Conservation (phyloP, 2,113 vertebrate species). For the Podilymbus podiceps region DNA sequence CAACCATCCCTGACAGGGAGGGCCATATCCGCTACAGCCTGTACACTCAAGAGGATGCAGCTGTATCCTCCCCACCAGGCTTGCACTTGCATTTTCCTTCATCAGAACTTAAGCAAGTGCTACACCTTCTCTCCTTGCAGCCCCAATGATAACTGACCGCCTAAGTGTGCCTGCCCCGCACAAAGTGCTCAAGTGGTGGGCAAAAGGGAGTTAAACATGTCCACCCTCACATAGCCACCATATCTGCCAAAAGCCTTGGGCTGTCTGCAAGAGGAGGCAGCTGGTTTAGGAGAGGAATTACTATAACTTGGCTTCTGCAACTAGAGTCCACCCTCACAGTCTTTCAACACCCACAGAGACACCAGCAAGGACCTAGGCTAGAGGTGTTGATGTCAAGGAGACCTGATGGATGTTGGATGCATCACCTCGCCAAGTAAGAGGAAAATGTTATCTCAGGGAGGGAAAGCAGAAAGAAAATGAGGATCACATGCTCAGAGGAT, state of each 20-base stretch:
- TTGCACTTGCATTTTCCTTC: background rate
- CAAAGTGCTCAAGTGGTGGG: background rate
- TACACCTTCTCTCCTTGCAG: background rate
- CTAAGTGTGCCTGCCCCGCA: background rate
- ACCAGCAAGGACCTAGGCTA: background rate
- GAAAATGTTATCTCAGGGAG: background rate
- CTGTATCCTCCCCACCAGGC: conserved; percentile 47
- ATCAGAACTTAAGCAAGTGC: background rate
- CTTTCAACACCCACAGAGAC: background rate
- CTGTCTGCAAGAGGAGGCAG: background rate
- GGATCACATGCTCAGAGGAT: background rate
- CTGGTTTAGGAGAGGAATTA: background rate
- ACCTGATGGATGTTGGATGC: background rate
- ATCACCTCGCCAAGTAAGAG: background rate
- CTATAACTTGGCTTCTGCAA: background rate
- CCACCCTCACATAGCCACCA: rapidly evolving
- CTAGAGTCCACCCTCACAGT: background rate
- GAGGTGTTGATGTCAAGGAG: background rate
- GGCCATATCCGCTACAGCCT: background rate
- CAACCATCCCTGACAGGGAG: conserved; percentile 13
- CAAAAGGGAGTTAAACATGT: rapidly evolving
- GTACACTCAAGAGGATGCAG: conserved; percentile 36
- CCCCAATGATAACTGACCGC: background rate
- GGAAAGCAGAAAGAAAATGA: background rate
- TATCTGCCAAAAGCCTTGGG: background rate